A percentile compares a stretch with the other conserved stretches of the same genome.
Conservation (phyloP, 2,113 vertebrate species). For the Indicator maculatus region DNA sequence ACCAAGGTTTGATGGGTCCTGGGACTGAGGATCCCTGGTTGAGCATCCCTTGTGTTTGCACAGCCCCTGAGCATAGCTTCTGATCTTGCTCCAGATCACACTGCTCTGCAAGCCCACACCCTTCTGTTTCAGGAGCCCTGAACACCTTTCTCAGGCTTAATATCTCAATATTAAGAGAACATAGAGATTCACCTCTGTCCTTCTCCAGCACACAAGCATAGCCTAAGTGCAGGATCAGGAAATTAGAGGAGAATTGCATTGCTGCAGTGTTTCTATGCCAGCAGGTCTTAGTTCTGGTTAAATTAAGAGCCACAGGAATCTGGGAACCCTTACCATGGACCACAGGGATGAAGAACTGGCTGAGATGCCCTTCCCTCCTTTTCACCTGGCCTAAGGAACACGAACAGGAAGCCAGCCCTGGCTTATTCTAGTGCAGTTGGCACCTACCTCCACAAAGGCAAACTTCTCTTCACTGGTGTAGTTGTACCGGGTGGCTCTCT, state of each 20-base stretch:
- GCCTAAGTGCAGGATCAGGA: neutral
- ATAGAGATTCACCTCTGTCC: neutral
- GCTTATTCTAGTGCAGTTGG: neutral
- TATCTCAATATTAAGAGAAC: neutral
- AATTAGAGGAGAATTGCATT: neutral
- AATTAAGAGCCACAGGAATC: neutral
- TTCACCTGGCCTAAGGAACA: neutral
- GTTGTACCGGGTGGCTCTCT: slow-evolving; percentile 96
- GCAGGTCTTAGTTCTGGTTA: neutral
- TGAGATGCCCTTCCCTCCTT: neutral
- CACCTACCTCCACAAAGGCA: slow-evolving; percentile 92
- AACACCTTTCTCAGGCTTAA: neutral
- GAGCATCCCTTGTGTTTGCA: neutral
- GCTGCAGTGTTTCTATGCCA: neutral
- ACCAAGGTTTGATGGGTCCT: neutral
- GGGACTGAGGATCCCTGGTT: neutral
- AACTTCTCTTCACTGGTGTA: slow-evolving; percentile 99
- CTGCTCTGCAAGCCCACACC: neutral
- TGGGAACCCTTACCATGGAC: neutral
- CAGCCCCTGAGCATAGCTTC: neutral
- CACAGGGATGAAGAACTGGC: neutral
- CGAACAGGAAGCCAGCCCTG: neutral
- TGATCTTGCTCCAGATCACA: neutral
- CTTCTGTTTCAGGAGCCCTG: neutral
- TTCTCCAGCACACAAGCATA: neutral